A percentile compares a stretch with the other conserved stretches of the same genome.
phyloP scores from a whole-genome alignment of 2,113 vertebrate species.

The Chaetops frenatus region DNA sequence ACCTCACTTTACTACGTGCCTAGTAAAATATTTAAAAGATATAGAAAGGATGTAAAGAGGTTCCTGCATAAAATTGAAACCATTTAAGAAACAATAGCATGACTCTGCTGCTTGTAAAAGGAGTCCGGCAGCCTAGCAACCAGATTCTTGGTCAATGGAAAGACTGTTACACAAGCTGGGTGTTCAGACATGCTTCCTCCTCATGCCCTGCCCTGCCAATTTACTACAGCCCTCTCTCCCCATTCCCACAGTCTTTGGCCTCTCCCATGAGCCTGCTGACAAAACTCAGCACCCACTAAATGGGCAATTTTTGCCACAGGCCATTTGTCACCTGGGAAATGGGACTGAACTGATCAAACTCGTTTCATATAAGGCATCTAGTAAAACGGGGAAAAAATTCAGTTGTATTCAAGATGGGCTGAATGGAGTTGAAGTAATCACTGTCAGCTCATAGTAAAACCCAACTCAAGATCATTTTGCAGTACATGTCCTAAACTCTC shows the following conservation, averaged over 20 bases:
- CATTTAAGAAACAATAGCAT: conserved; percentile 45
- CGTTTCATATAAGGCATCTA: neutral
- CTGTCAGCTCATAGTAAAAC: neutral
- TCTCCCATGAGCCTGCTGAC: conserved; percentile 8
- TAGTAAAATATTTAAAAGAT: conserved; percentile 49
- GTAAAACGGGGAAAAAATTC: neutral
- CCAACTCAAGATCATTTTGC: neutral
- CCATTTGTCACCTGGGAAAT: conserved; percentile 55
- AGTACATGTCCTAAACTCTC: neutral
- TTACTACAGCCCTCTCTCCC: conserved; percentile 10
- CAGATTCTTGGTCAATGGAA: conserved; percentile 34
- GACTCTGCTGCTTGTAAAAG: conserved; percentile 52
- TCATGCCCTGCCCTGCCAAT: conserved; percentile 23
- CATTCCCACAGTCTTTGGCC: conserved; percentile 62
- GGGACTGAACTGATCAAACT: conserved; percentile 21
- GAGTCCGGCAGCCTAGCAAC: conserved; percentile 51
- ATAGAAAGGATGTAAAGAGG: conserved; percentile 37
- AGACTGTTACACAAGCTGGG: neutral
- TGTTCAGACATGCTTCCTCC: neutral
- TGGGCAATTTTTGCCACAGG: neutral
- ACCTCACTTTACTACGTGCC: neutral
- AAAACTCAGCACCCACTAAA: conserved; percentile 48
- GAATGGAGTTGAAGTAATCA: neutral
- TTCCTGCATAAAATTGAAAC: conserved; percentile 31
- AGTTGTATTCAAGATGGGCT: neutral